Conservation (phyloP, 2,797 vertebrate genomes). For the Enteromius treurensis region DNA sequence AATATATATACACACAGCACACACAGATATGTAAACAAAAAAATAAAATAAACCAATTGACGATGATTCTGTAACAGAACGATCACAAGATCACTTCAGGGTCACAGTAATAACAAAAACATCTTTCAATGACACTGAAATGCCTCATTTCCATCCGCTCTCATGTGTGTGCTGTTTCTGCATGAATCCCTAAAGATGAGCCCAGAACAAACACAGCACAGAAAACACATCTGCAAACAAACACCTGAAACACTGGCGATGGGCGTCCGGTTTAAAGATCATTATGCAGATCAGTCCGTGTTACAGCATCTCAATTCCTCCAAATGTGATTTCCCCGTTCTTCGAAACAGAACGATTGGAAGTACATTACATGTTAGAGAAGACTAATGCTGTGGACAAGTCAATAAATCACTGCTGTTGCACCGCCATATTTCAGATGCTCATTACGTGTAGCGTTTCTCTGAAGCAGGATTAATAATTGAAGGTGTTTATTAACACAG, state of each 20-base stretch:
- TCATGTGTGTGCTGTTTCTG: background rate
- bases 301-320: slow-evolving; percentile 48
- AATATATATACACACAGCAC: too few species aligned
- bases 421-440: slow-evolving; percentile 32
- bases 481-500: slow-evolving; percentile 22
- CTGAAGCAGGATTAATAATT: slow-evolving; percentile 30
- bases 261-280: slow-evolving; percentile 56
- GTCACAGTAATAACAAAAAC: background rate
- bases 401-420: slow-evolving; percentile 47
- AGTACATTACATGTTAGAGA: slow-evolving; percentile 59
- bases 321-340: slow-evolving; percentile 57
- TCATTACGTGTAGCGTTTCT: slow-evolving; percentile 18
- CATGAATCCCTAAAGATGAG: background rate
- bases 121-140: slow-evolving; percentile 1
- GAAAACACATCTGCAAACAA: slow-evolving; percentile 11
- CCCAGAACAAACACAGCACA: background rate
- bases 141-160: background rate
- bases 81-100: background rate
- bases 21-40: too few species aligned
- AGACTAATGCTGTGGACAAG: slow-evolving; percentile 49
- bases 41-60: background rate
- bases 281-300: slow-evolving; percentile 62
- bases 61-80: background rate
- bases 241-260: slow-evolving; percentile 10
- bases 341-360: slow-evolving; percentile 42